A percentile compares a stretch with the other conserved stretches of the same genome.
Conservation (phyloP, 2,888 invertebrate species). For the Ecdyonurus torrentis region DNA sequence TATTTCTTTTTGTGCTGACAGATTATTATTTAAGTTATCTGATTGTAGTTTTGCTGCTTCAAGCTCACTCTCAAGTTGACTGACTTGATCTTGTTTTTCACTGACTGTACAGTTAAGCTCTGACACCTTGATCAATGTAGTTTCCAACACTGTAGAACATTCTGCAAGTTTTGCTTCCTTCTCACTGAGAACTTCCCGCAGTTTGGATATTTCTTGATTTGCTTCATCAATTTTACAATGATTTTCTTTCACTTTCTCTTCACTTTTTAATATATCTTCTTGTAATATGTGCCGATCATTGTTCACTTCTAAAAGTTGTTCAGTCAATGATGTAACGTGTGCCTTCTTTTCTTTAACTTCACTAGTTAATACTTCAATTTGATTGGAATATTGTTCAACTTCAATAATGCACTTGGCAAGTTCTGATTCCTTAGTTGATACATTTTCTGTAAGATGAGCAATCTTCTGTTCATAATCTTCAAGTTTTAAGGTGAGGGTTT, state of each 20-base stretch:
- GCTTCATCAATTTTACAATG: neutral
- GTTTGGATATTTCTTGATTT: neutral
- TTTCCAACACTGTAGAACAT: neutral
- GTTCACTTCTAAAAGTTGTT: too few relatives aligned
- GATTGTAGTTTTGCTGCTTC: neutral
- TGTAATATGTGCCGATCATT: too few relatives aligned
- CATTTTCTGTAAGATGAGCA: neutral
- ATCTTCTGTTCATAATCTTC: neutral
- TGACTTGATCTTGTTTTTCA: neutral
- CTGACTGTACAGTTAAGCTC: neutral
- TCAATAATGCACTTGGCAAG: too few relatives aligned
- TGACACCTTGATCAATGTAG: neutral
- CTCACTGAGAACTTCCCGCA: neutral
- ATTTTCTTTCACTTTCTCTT: too few relatives aligned
- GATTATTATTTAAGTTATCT: too few relatives aligned
- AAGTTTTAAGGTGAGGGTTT: neutral
- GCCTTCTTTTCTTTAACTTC: too few relatives aligned
- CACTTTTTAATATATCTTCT: too few relatives aligned
- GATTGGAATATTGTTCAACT: too few relatives aligned
- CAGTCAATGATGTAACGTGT: too few relatives aligned
- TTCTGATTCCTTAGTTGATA: neutral
- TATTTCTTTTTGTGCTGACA: neutral
- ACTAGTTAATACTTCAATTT: too few relatives aligned
- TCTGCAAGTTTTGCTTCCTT: neutral
- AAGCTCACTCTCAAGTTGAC: neutral